Conservation (phyloP, 2,888 invertebrate species). For the Eudasyphora cyanicolor region DNA sequence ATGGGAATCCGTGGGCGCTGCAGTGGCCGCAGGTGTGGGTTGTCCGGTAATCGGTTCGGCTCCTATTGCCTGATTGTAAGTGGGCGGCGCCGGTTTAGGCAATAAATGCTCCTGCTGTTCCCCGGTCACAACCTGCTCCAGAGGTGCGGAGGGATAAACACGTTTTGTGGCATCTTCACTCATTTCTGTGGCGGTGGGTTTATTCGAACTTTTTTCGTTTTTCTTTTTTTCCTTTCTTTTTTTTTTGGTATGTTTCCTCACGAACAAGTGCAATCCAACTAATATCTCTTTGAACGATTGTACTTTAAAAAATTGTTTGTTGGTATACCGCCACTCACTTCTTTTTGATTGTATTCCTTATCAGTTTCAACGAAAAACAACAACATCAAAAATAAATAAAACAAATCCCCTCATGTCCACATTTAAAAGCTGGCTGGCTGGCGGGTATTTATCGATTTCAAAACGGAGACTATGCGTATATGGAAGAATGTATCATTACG, state of each 20-base stretch:
- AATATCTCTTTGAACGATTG: not conserved
- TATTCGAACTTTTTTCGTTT: no score
- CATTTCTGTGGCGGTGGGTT: conserved; percentile 35
- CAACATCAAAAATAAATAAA: not conserved
- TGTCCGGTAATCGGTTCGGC: conserved; percentile 61
- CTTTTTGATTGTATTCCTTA: conserved; percentile 41
- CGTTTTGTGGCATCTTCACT: conserved; percentile 62
- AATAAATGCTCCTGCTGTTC: conserved; percentile 68
- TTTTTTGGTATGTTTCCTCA: conserved; percentile 35
- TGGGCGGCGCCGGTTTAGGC: conserved; percentile 63
- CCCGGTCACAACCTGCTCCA: conserved; percentile 66
- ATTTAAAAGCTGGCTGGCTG: not conserved
- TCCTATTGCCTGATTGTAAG: conserved; percentile 72
- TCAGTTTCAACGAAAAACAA: conserved; percentile 21
- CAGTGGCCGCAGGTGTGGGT: conserved; percentile 63
- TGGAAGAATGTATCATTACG: not conserved
- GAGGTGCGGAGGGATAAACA: conserved; percentile 68
- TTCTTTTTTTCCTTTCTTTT: not conserved
- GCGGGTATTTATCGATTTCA: not conserved
- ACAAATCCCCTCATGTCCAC: conserved; percentile 20
- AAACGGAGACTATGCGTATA: not conserved
- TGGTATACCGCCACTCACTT: not conserved
- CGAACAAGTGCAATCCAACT: conserved; percentile 44
- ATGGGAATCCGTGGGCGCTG: conserved; percentile 40
- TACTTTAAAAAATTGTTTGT: conserved; percentile 22